phyloP scores from a whole-genome alignment of 2,888 invertebrate genomes.

The Netelia fuscicornis region DNA sequence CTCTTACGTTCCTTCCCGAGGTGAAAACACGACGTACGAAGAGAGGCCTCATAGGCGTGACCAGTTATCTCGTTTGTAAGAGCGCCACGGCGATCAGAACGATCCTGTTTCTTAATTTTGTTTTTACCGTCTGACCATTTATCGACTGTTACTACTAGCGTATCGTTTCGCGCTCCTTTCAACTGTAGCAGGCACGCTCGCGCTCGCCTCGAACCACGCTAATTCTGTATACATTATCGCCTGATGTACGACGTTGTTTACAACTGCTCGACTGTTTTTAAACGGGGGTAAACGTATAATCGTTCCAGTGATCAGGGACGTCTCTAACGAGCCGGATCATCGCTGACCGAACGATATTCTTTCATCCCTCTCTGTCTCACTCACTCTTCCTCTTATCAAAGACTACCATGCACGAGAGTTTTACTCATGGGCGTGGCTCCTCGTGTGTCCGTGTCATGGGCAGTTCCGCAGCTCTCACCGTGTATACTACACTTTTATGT shows the following conservation, averaged over 20 bases:
- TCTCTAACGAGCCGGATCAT: slow-evolving; percentile 56
- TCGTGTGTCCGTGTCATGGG: neutral
- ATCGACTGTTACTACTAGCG: slow-evolving; percentile 59
- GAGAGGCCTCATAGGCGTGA: slow-evolving; percentile 35
- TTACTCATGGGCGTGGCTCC: slow-evolving; percentile 60
- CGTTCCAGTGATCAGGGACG: slow-evolving; percentile 48
- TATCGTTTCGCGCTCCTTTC: slow-evolving; percentile 11
- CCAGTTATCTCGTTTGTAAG: slow-evolving; percentile 15
- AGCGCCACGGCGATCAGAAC: slow-evolving; percentile 2
- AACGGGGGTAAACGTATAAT: slow-evolving; percentile 31
- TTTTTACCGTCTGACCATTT: slow-evolving; percentile 55
- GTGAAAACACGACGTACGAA: slow-evolving; percentile 5
- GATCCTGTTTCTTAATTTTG: slow-evolving; percentile 29
- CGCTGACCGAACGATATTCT: slow-evolving; percentile 26
- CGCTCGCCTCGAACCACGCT: neutral
- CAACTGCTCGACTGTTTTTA: neutral
- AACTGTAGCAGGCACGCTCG: neutral
- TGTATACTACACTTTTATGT: slow-evolving; percentile 24
- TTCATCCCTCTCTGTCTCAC: slow-evolving; percentile 5
- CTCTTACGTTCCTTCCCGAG: slow-evolving; percentile 32
- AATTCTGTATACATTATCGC: slow-evolving; percentile 20
- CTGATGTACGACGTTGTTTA: neutral
- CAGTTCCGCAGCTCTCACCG: slow-evolving; percentile 48
- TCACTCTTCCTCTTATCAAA: slow-evolving; percentile 11
- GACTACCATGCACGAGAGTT: slow-evolving; percentile 10